These are phyloP conservation scores for Lasaia peninsularis DNA, from an alignment of 1,140 invertebrate species.

Conservation along the genomic window DNA sequence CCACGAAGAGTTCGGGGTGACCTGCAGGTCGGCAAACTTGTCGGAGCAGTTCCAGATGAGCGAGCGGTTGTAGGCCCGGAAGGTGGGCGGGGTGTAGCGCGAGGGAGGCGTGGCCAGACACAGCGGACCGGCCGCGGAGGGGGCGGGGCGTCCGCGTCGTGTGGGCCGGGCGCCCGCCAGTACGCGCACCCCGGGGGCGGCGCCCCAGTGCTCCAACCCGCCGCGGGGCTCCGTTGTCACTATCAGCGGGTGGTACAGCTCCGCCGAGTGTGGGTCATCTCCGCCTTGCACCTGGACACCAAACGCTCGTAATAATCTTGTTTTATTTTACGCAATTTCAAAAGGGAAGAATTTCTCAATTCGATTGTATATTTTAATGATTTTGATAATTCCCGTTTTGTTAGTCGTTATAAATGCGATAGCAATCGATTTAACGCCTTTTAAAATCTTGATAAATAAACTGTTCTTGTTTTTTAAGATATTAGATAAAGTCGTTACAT, in stretches of 20 bases:
- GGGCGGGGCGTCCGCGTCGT: constrained; percentile 85
- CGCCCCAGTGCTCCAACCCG: constrained; percentile 86
- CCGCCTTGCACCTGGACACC: constrained; percentile 83
- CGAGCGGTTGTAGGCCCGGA: constrained; percentile 90
- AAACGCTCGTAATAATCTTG: background rate
- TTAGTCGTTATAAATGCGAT: too few relatives aligned
- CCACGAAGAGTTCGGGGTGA: constrained; percentile 93
- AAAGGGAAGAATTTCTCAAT: too few relatives aligned
- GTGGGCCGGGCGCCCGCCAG: constrained; percentile 92
- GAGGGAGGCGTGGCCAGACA: constrained; percentile 89
- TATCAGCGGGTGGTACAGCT: constrained; percentile 94
- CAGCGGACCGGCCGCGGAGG: constrained; percentile 85
- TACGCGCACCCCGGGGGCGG: constrained; percentile 85
- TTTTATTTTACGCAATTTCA: too few relatives aligned
- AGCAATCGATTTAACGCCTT: too few relatives aligned
- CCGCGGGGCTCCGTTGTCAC: constrained; percentile 92
- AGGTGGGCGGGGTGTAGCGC: constrained; percentile 84
- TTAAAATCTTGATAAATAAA: too few relatives aligned
- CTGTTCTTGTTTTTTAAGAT: too few relatives aligned
- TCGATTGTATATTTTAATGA: too few relatives aligned
- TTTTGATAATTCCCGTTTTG: too few relatives aligned
- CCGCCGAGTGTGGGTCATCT: constrained; percentile 92
- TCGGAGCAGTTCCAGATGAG: constrained; percentile 83
- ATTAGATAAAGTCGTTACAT: too few relatives aligned
- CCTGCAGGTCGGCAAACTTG: constrained; percentile 84